Evolutionary conservation across 2,113 vertebrate species (phyloP).

Genomic region (Lepus europaeus): DNA sequence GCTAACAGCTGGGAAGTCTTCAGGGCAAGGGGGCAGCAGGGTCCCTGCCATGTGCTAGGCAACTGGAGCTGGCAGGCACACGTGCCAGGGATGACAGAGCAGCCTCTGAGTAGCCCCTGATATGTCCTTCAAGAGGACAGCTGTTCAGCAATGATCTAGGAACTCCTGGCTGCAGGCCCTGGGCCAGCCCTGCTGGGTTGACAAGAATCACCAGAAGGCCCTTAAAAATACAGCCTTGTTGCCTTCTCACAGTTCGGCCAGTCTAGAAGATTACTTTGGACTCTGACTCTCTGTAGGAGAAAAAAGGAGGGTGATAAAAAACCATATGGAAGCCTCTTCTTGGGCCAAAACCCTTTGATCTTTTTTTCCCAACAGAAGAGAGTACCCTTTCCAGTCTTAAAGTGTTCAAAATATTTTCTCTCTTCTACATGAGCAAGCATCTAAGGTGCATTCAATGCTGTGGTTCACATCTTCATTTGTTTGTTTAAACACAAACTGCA

Average conservation of each 20-base stretch:
- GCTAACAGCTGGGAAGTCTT: neutral
- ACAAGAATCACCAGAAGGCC: conserved; percentile 46
- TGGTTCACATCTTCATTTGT: neutral
- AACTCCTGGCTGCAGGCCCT: neutral
- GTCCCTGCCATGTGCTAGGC: neutral
- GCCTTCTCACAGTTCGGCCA: conserved; percentile 60
- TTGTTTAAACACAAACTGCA: neutral
- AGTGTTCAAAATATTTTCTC: neutral
- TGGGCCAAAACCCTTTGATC: conserved; percentile 41
- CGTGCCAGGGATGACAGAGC: neutral
- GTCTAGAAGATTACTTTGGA: conserved; percentile 51
- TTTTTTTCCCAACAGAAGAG: conserved; percentile 42
- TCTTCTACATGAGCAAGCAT: neutral
- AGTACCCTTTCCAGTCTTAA: neutral
- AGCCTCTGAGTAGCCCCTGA: neutral
- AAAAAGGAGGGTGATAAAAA: conserved; percentile 64
- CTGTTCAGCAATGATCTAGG: neutral
- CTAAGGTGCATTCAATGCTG: neutral
- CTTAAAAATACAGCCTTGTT: conserved; percentile 17
- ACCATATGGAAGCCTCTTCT: conserved; percentile 47
- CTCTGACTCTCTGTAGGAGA: conserved; percentile 18
- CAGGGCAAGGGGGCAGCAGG: neutral
- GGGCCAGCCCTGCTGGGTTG: conserved; percentile 32
- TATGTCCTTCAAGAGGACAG: neutral
- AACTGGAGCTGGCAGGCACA: neutral